These are phyloP conservation scores for Amyelois transitella DNA, from an alignment of 1,140 invertebrate genomes.

Conservation along the genomic window DNA sequence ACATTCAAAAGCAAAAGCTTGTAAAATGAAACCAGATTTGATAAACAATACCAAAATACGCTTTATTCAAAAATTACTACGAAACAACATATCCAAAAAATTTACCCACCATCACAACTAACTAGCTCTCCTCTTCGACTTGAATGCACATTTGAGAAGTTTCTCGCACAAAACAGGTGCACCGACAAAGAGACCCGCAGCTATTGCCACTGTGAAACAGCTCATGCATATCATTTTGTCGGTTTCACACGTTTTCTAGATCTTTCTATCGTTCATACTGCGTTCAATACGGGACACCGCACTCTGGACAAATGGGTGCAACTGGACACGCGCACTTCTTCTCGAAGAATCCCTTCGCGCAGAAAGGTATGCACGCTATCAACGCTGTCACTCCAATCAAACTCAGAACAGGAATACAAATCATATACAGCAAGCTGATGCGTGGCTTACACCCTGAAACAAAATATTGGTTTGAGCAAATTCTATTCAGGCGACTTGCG, in stretches of 20 bases:
- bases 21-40: background rate
- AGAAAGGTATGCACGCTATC: constrained; percentile 37
- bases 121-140: constrained; percentile 15
- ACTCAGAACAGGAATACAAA: constrained; percentile 50
- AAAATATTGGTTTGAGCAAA: too few relatives aligned
- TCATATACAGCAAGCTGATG: constrained; percentile 26
- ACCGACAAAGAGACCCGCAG: constrained; percentile 29
- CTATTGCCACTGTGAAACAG: constrained; percentile 27
- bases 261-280: background rate
- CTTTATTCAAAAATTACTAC: background rate
- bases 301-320: constrained; percentile 45
- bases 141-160: constrained; percentile 34
- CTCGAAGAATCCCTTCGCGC: constrained; percentile 23
- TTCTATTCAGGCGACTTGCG: too few relatives aligned
- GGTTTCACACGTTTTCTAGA: background rate
- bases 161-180: constrained; percentile 46
- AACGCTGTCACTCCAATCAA: constrained; percentile 32
- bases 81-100: background rate
- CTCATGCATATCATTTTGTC: constrained; percentile 47
- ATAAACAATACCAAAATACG: background rate
- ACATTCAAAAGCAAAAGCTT: background rate
- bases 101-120: background rate
- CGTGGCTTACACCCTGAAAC: constrained; percentile 31
- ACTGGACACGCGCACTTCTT: constrained; percentile 41
- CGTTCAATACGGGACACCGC: constrained; percentile 42